Evolutionary conservation across 2,113 vertebrate species (phyloP), one percentile per base, ranked within the genome.

Genomic region (Pseudopodoces humilis): DNA sequence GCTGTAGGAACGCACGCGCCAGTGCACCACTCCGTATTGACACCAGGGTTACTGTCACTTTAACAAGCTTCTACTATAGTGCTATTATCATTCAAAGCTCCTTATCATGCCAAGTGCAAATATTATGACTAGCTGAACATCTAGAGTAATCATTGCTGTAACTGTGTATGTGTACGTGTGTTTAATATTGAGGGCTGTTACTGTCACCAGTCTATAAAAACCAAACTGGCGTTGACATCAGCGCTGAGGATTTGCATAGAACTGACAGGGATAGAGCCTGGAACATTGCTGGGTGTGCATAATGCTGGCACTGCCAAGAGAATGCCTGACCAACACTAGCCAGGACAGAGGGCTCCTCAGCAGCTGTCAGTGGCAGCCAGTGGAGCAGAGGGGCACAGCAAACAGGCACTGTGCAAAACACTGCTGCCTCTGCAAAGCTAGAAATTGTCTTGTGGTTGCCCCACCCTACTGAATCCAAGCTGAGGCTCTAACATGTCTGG

Each of bases 171-270:
- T 94, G 92, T 94, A 80, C 94, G 96, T 94, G 95, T 96, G 84
- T 88, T 96, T 92, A 94, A 97, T 94, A 96, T 91, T 89, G 96
- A 94, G 93, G 89, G 91, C 89, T 96, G 96, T 74, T 94, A 96
- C 95, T 97, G 96, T 97, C 97, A 97, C 96, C 92, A 85, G 79
- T 92, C 94, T 96, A 83, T 91, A 89, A 94, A 95, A 97, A 62
- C 91, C 91, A 86, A 95, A 87, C 92, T 94, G 92, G 92, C 95
- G 94, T 92, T 87, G 94, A 86, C 71, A 90, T 78, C 86, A n/a
- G 68, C 7, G 20, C 77, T 2, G 43, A 60, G 88, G 76, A 96
- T 96, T 94, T 96, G 96, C 96, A 96, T 94, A 91, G 88, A 47
- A 85, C 96, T 94, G 94, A 83, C 92, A 94, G 88, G 88, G 83